phyloP scores from a whole-genome alignment of 1,140 invertebrate genomes.

The Pachyrhynchus sulphureomaculatus region DNA sequence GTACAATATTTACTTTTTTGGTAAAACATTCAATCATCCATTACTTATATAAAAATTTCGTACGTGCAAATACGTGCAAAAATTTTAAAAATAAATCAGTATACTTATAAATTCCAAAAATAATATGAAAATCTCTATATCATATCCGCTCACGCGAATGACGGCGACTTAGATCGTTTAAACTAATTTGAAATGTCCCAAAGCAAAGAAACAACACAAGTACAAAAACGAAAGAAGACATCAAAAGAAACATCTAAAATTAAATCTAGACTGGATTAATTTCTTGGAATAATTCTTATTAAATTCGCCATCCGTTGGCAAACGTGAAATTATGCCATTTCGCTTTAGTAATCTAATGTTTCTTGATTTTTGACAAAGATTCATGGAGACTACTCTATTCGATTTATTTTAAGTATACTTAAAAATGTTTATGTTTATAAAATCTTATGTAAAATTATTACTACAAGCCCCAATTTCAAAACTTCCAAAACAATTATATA shows the following conservation, averaged over 20 bases:
- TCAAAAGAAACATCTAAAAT: constrained; percentile 47
- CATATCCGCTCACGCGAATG: constrained; percentile 18
- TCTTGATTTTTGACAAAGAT: constrained; percentile 7
- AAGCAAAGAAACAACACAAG: constrained; percentile 14
- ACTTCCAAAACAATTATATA: too few species aligned
- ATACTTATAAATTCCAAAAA: too few species aligned
- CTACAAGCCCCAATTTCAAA: too few species aligned
- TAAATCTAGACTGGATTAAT: constrained; percentile 47
- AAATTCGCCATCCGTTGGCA: constrained; percentile 39
- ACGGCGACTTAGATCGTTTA: constrained; percentile 17
- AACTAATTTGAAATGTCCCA: constrained; percentile 25
- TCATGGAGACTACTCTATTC: too few species aligned
- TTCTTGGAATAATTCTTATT: constrained; percentile 45
- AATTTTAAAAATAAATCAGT: too few species aligned
- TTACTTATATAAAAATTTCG: too few species aligned
- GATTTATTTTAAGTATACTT: too few species aligned
- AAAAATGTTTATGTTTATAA: too few species aligned
- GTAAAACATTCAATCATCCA: too few species aligned
- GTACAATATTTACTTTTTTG: too few species aligned
- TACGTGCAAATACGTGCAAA: too few species aligned
- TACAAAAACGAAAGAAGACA: constrained; percentile 32
- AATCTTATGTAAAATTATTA: too few species aligned
- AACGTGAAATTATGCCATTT: constrained; percentile 27
- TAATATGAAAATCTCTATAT: neutral
- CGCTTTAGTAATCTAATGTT: constrained; percentile 18